These are phyloP conservation scores for Hyppa rectilinea DNA, from an alignment of 2,888 invertebrate genomes.

Conservation along the genomic window DNA sequence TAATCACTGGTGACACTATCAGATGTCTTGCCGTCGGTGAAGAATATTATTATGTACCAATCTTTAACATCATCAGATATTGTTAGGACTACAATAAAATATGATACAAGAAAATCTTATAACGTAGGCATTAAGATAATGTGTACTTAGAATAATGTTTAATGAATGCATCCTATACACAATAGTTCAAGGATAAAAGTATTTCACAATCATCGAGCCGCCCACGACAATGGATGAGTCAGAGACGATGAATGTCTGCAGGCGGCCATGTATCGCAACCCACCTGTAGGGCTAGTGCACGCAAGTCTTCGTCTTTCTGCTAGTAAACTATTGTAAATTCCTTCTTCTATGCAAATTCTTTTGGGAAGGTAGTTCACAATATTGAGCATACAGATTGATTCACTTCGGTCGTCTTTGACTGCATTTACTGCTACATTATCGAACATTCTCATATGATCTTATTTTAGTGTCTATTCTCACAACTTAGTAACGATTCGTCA, in stretches of 20 bases:
- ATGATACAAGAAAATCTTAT: conserved; percentile 35
- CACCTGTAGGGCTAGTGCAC: background rate
- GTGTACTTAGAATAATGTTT: conserved; percentile 17
- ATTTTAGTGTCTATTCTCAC: conserved; percentile 14
- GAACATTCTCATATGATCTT: background rate
- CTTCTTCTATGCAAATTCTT: background rate
- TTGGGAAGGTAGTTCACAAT: background rate
- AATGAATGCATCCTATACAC: background rate
- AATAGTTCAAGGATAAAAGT: conserved; percentile 22
- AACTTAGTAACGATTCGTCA: conserved; percentile 6
- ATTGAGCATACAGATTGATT: background rate
- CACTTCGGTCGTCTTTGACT: background rate
- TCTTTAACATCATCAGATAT: conserved; percentile 24
- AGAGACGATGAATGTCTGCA: conserved; percentile 11
- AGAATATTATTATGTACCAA: conserved; percentile 31
- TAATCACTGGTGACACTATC: conserved; percentile 67
- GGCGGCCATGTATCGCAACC: background rate
- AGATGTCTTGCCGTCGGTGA: conserved; percentile 24
- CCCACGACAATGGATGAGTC: background rate
- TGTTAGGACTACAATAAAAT: conserved; percentile 23
- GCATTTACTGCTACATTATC: background rate
- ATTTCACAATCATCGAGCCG: conserved; percentile 30
- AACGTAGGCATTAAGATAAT: conserved; percentile 10
- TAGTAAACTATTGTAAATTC: background rate
- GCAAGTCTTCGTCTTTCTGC: background rate